Conservation (phyloP, 92 coral and sea anemone species). For the Nematostella vectensis region DNA sequence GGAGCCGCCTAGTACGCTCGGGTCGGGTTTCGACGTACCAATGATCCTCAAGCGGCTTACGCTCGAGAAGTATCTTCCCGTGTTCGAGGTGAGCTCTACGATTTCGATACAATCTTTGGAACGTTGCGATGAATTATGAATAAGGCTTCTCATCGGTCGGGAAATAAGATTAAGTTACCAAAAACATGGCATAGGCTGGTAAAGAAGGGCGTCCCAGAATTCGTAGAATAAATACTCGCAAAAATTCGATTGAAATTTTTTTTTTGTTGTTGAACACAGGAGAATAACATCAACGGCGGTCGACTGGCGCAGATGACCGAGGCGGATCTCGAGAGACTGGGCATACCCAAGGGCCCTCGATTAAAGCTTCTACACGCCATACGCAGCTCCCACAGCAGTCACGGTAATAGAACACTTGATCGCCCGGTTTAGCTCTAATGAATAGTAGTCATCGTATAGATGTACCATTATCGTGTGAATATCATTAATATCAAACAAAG, state of each 20-base stretch:
- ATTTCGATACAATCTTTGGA: no score
- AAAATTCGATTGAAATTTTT: background rate
- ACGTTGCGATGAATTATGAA: no score
- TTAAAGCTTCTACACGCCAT: constrained; percentile 79
- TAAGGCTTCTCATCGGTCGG: no score
- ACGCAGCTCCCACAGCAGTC: constrained; percentile 43
- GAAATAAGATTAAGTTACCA: no score
- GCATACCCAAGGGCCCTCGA: constrained; percentile 99
- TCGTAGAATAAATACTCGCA: no score
- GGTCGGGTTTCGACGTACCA: constrained; percentile 45
- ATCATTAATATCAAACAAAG: no score
- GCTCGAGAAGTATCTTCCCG: constrained; percentile 72
- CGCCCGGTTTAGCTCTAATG: constrained; percentile 1
- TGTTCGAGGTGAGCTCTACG: constrained; percentile 59
- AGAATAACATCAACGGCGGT: constrained; percentile 63
- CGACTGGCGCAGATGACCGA: constrained; percentile 73
- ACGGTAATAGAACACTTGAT: background rate
- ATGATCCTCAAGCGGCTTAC: constrained; percentile 60
- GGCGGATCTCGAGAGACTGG: constrained; percentile 76
- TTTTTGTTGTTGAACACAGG: constrained; percentile 38
- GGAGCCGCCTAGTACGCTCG: constrained; percentile 29
- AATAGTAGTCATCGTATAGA: background rate
- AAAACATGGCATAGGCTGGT: background rate
- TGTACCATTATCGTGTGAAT: no score
- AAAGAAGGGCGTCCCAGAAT: background rate